These are phyloP conservation scores for Drosophila gaucha DNA, from an alignment of 2,888 invertebrate species.

Conservation along the genomic window DNA sequence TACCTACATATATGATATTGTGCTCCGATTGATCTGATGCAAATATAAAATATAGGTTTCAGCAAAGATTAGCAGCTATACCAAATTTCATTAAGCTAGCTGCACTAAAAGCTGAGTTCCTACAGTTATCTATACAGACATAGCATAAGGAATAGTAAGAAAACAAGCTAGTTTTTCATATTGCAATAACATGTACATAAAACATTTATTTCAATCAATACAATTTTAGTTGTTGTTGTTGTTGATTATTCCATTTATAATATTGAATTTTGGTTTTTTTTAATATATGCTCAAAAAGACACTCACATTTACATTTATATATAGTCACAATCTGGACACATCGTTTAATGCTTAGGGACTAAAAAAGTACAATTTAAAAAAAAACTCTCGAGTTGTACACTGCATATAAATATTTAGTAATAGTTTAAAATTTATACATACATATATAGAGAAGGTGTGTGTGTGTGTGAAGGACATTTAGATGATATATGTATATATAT, in stretches of 20 bases:
- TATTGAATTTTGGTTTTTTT: slow-evolving; percentile 24
- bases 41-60: too few relatives aligned
- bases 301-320: slow-evolving; percentile 63
- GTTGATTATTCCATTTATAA: slow-evolving; percentile 37
- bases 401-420: slow-evolving; percentile 31
- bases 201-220: slow-evolving; percentile 72
- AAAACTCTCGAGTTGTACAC: slow-evolving; percentile 29
- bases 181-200: slow-evolving; percentile 74
- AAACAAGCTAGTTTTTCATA: slow-evolving; percentile 18
- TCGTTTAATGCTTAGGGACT: slow-evolving; percentile 44
- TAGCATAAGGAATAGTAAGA: not conserved
- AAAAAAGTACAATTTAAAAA: slow-evolving; percentile 36
- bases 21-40: too few relatives aligned
- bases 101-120: not conserved
- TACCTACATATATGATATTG: not conserved
- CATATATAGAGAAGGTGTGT: slow-evolving; percentile 8
- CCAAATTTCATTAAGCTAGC: not conserved
- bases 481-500: slow-evolving; percentile 26
- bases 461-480: slow-evolving; percentile 40
- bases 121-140: not conserved
- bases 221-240: slow-evolving; percentile 35
- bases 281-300: slow-evolving; percentile 59
- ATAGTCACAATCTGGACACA: slow-evolving; percentile 68
- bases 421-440: slow-evolving; percentile 27
- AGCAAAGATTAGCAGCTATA: not conserved